Evolutionary conservation across 30 jellyfish, hydroid and myxozoan species (phyloP), one percentile per base, ranked within the genome.

Genomic region (Pelagia noctiluca): DNA sequence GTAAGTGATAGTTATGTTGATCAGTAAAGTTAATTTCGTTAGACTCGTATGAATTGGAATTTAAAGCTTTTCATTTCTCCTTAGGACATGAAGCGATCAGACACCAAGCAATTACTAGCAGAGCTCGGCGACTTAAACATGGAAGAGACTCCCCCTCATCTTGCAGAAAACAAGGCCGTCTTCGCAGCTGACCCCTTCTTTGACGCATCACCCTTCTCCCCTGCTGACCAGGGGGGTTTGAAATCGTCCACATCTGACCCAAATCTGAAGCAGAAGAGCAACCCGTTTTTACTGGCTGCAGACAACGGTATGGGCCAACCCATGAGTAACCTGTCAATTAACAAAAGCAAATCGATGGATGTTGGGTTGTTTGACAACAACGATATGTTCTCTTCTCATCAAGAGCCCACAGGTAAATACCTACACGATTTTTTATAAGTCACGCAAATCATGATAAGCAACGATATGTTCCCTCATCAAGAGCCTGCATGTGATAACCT

Each of bases 31-130:
- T n/a, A n/a, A n/a, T n/a, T n/a, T n/a, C n/a, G n/a, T n/a, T n/a
- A n/a, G n/a, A n/a, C n/a, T n/a, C n/a, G n/a, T n/a, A n/a, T n/a
- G n/a, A n/a, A n/a, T n/a, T n/a, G n/a, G 8, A 42, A 42, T 5
- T 42, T 42, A 5, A 42, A 16, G 57, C 57, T 5, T 42, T 42
- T 42, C 16, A 16, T 5, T 42, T 63, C 0, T 5, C 30, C 63
- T 60, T 67, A 86, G 96, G 91, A 63, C 69, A 65, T 87, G 91
- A 77, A 87, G 78, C 91, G 89, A 1, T 87, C 96, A 34, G 96
- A 87, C 52, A 73, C 96, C 26, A 60, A 53, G 29, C 90, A 87
- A 24, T 84, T 87, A 21, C 72, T 87, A 70, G 87, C 90, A n/a
- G 96, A 78, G 37, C 71, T 87, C 49, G 89, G 87, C 4, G 86